Evolutionary conservation across 2,888 invertebrate genomes (phyloP).

Genomic region (Plemyria rubiginata): DNA sequence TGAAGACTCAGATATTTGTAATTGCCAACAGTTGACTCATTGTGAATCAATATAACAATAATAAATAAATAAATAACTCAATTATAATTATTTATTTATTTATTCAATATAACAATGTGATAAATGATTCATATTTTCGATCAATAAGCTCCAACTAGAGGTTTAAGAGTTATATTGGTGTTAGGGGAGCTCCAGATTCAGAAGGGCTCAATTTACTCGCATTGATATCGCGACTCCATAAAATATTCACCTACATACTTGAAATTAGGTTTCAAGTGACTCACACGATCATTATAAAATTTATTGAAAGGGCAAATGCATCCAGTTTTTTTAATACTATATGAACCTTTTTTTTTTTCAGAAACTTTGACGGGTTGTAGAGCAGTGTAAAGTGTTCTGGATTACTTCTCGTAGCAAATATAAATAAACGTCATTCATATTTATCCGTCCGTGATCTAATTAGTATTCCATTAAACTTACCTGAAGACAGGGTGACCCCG

Average conservation of each 20-base stretch:
- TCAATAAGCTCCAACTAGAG: neutral
- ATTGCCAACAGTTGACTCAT: slow-evolving; percentile 19
- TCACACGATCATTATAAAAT: neutral
- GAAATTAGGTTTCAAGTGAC: too few relatives aligned
- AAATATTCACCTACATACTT: too few relatives aligned
- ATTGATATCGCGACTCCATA: slow-evolving; percentile 9
- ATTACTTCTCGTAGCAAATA: neutral
- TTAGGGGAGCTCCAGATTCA: neutral
- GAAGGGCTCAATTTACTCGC: slow-evolving; percentile 28
- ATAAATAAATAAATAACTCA: too few relatives aligned
- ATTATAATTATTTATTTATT: too few relatives aligned
- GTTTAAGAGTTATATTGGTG: neutral
- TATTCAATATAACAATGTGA: too few relatives aligned
- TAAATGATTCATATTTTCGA: slow-evolving; percentile 12
- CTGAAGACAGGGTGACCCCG: slow-evolving; percentile 97
- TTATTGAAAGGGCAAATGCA: neutral
- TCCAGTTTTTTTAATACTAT: too few relatives aligned
- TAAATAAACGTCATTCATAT: neutral
- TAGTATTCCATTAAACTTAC: slow-evolving; percentile 77
- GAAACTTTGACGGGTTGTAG: too few relatives aligned
- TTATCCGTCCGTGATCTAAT: slow-evolving; percentile 14
- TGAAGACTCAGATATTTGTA: too few relatives aligned
- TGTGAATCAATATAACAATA: slow-evolving; percentile 11
- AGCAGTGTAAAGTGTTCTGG: too few relatives aligned
- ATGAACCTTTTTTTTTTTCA: too few relatives aligned